Conservation (phyloP, 2,113 vertebrate species). For the Plecturocebus donacophilus region DNA sequence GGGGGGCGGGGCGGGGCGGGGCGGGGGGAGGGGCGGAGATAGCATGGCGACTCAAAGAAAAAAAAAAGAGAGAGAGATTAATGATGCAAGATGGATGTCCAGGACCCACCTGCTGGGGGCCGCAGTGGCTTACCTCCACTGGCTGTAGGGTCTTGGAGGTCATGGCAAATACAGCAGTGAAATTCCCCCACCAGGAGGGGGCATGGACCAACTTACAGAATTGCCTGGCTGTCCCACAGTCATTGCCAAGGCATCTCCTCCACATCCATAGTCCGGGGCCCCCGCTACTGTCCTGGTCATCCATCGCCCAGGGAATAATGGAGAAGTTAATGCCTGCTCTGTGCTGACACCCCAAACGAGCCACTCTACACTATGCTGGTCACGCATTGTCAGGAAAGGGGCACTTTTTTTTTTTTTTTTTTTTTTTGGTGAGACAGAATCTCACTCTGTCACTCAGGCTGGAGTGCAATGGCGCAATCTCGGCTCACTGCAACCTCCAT, state of each 20-base stretch:
- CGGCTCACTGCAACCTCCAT: too few relatives aligned
- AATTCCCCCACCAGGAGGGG: not conserved
- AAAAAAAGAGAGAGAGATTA: not conserved
- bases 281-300: not conserved
- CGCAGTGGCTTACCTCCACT: not conserved
- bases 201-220: not conserved
- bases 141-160: not conserved
- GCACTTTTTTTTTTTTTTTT: not conserved
- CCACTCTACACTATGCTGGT: not conserved
- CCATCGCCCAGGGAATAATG: not conserved
- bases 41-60: fast-evolving
- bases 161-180: not conserved
- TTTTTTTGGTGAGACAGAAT: too few relatives aligned
- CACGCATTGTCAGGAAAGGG: not conserved
- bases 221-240: not conserved
- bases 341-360: not conserved
- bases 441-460: too few relatives aligned
- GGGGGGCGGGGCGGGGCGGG: too few relatives aligned
- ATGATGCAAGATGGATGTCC: not conserved
- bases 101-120: not conserved
- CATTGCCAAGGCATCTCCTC: not conserved
- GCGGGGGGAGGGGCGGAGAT: too few relatives aligned
- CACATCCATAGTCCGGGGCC: not conserved
- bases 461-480: too few relatives aligned
- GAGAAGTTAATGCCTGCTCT: not conserved